Base-by-base conservation (phyloP, 2,113 vertebrate genomes). In the Camelus dromedarius region DNA sequence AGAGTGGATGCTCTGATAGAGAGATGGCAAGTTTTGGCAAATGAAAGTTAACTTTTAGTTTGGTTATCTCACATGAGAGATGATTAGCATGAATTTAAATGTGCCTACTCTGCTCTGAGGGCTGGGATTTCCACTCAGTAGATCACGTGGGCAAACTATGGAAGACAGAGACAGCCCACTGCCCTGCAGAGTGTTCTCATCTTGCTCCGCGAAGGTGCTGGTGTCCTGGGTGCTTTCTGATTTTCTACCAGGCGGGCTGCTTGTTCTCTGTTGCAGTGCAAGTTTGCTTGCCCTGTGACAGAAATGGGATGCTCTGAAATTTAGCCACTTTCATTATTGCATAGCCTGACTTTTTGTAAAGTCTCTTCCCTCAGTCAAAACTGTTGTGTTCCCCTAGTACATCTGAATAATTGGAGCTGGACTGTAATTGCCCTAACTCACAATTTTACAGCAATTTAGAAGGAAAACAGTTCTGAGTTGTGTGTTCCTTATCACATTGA, bases 381-480 rank as follows among this genome's bases (percentile, higher is more conserved):
- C 89, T 60, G 13, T 76, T 83, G 58, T 66, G 52, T 70, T 69
- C 75, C 32, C 60, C 11, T 38, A 28, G 32, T 32, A 42, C 50
- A 32, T 88, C 87, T 50, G 83, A 79, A 35, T 83, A 75, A 82
- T 58, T 88, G 64, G 76, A 86, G 56, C 64, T 89, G 64, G 56
- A 54, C 35, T 20, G 2, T 35, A 84, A 60, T 79, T 26, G 32
- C 67, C 30, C 3, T 76, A 72, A 89, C 52, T 91, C 67, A 91
- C 35, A 72, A 30, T 62, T 89, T 86, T 38, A 67, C 22, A 77
- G 67, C 60, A 72, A 86, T 42, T 89, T 70, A 50, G 64, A 56
- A 56, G 79, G 54, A 58, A 82, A 76, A 26, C 48, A 83, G 20
- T 89, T 60, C 69, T 0, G 20, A 86, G 50, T 48, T 66, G 54